A percentile compares a stretch with the other conserved stretches of the same genome.
phyloP scores from a whole-genome alignment of 1,140 invertebrate genomes.

The Calliphora vicina region DNA sequence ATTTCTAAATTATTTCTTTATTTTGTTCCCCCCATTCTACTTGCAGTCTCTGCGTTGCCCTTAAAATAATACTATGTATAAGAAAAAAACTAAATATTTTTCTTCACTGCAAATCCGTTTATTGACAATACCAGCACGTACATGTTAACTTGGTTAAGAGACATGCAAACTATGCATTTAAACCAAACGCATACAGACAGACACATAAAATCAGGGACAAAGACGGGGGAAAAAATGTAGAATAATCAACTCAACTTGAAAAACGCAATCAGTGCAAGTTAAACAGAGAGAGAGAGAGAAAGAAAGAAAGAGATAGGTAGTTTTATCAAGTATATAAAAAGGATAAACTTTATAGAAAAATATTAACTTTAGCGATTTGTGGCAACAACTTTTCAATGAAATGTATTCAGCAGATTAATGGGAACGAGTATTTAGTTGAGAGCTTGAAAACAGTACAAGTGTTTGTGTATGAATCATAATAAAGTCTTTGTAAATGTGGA shows the following conservation, averaged over 20 bases:
- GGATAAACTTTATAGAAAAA: neutral
- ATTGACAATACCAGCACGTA: constrained; percentile 12
- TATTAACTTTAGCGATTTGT: constrained; percentile 1
- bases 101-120: neutral
- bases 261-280: neutral
- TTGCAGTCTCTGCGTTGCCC: no score
- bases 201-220: neutral
- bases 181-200: neutral
- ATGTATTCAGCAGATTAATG: neutral
- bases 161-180: neutral
- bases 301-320: no score
- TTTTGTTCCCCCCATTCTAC: no score
- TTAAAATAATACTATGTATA: no score
- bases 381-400: neutral
- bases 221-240: neutral
- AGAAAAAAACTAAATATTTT: neutral
- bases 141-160: neutral
- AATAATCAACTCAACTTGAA: neutral
- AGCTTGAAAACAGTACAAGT: no score
- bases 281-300: neutral
- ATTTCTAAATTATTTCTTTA: no score
- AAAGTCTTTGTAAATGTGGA: no score
- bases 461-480: no score
- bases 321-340: neutral
- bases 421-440: no score